phyloP scores from a whole-genome alignment of 2,113 vertebrate genomes.

The Dolichallabes microphthalmus region DNA sequence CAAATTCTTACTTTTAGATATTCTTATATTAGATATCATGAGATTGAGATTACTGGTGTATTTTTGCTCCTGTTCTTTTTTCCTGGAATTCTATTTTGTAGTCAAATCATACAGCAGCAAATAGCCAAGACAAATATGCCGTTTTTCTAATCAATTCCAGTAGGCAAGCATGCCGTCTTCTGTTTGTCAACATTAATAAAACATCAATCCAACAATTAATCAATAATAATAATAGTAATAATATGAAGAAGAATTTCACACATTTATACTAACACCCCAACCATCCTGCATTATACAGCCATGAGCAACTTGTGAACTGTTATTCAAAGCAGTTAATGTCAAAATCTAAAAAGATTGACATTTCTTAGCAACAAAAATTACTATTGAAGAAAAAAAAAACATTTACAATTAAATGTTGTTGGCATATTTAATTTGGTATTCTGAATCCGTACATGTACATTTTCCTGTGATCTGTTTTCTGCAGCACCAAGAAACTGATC shows the following conservation, averaged over 20 bases:
- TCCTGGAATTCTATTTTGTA: background rate
- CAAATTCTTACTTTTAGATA: background rate
- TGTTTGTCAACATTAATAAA: background rate
- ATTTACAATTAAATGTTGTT: background rate
- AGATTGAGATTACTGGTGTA: background rate
- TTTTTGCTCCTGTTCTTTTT: background rate
- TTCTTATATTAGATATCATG: background rate
- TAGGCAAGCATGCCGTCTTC: too few species aligned
- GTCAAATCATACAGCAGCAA: background rate
- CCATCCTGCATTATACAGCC: background rate
- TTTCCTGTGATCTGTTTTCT: background rate
- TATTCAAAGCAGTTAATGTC: background rate
- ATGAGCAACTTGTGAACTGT: background rate
- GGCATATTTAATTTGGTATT: background rate
- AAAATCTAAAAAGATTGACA: background rate
- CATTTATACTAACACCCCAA: background rate
- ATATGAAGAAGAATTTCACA: background rate
- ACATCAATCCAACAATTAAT: background rate
- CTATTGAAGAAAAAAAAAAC: background rate
- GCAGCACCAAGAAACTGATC: constrained; percentile 73
- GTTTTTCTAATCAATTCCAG: background rate
- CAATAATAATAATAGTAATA: background rate
- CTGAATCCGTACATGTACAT: background rate
- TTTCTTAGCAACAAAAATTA: background rate
- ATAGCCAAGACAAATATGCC: background rate